Conservation (phyloP, 2,888 invertebrate genomes). For the Leptopterna dolabrata region DNA sequence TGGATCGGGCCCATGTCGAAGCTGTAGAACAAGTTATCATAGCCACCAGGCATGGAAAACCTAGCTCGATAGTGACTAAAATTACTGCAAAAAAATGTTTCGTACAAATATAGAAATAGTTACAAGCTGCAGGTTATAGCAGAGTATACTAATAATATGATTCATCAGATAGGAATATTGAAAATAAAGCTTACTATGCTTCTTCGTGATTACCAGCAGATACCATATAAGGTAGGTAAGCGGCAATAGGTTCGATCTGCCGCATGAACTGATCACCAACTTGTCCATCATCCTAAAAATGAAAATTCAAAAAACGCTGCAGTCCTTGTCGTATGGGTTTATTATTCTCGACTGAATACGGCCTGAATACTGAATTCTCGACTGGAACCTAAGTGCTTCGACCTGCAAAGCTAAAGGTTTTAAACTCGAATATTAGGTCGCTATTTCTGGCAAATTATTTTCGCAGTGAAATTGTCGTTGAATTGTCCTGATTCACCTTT, state of each 20-base stretch:
- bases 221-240: slow-evolving; percentile 91
- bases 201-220: slow-evolving; percentile 94
- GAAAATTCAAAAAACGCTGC: slow-evolving; percentile 47
- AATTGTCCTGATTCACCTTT: no score
- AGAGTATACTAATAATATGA: neutral
- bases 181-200: slow-evolving; percentile 73
- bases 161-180: neutral
- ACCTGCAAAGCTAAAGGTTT: no score
- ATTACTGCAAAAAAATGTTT: slow-evolving; percentile 80
- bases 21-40: slow-evolving; percentile 83
- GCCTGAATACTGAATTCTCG: neutral
- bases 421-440: no score
- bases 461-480: no score
- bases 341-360: no score
- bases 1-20: slow-evolving; percentile 91
- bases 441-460: no score
- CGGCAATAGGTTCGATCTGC: slow-evolving; percentile 89
- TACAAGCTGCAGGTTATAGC: neutral
- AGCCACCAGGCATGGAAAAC: slow-evolving; percentile 88
- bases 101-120: no score
- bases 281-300: slow-evolving; percentile 74
- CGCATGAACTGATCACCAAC: slow-evolving; percentile 95
- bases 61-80: slow-evolving; percentile 93
- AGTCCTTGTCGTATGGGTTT: no score
- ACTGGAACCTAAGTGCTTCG: no score